A percentile compares a stretch with the other conserved stretches of the same genome.
Conservation (phyloP, 2,888 invertebrate genomes). For the Tetragnatha montana region DNA sequence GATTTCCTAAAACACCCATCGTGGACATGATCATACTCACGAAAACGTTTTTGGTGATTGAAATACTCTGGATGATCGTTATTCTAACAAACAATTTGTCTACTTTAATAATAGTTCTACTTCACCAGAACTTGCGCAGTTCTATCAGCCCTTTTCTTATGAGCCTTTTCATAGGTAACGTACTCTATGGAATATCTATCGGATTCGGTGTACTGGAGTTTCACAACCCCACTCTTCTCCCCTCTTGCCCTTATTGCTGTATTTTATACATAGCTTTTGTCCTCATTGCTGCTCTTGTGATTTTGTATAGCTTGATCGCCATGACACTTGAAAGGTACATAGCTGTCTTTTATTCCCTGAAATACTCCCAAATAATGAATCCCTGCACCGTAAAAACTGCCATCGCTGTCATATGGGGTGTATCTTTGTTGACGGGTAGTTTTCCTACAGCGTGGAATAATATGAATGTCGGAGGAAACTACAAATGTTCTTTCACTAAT, state of each 20-base stretch:
- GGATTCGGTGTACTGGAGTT: neutral
- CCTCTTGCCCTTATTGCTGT: conserved; percentile 1
- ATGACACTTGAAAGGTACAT: conserved; percentile 54
- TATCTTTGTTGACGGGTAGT: conserved; percentile 26
- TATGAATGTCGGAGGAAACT: neutral
- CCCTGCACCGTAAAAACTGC: neutral
- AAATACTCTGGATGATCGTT: conserved; percentile 40
- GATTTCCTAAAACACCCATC: neutral
- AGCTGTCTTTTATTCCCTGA: conserved; percentile 41
- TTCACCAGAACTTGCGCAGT: conserved; percentile 18
- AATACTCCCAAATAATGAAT: conserved; percentile 27
- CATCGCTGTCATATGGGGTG: conserved; percentile 9
- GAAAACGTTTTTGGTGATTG: conserved; percentile 21
- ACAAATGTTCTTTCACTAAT: conserved; percentile 3
- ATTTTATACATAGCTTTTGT: neutral
- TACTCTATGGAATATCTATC: conserved; percentile 46
- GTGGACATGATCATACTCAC: conserved; percentile 18
- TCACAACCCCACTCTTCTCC: neutral
- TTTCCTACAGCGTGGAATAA: conserved; percentile 31
- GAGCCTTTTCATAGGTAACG: conserved; percentile 44
- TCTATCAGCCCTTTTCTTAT: conserved; percentile 34
- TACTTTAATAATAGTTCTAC: conserved; percentile 19
- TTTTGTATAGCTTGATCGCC: conserved; percentile 42
- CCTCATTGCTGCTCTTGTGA: conserved; percentile 23
- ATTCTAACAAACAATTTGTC: conserved; percentile 42